These are phyloP conservation scores for Struthio camelus DNA, from an alignment of 2,113 vertebrate genomes.

Conservation along the genomic window DNA sequence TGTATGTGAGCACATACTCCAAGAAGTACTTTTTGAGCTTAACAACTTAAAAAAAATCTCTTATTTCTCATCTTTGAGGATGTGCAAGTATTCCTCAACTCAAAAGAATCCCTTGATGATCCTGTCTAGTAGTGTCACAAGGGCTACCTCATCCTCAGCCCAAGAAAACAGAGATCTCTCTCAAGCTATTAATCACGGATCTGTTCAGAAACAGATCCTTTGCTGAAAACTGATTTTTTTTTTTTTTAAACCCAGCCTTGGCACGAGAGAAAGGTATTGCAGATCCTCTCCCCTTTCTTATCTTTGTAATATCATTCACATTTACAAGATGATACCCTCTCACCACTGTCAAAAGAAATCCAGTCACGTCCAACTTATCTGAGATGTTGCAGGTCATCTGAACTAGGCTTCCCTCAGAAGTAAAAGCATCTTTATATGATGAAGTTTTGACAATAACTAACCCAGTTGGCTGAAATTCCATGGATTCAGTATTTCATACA, in stretches of 20 bases:
- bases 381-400: fast-evolving
- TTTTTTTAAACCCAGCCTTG: background rate
- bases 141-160: background rate
- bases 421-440: background rate
- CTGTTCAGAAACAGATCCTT: background rate
- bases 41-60: background rate
- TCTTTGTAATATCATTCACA: background rate
- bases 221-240: background rate
- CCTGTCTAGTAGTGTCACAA: background rate
- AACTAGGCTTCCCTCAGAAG: background rate
- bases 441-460: background rate
- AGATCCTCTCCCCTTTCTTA: background rate
- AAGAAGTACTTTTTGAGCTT: background rate
- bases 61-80: background rate
- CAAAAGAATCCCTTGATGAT: background rate
- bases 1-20: no score
- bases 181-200: background rate
- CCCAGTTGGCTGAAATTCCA: background rate
- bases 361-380: background rate
- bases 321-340: background rate
- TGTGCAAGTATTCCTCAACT: background rate
- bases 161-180: background rate
- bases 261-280: background rate
- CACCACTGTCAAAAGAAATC: background rate
- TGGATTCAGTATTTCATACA: background rate